Percentiles rank a stretch among this genome's conserved stretches.
phyloP scores from a whole-genome alignment of 2,888 invertebrate species.

The Blastobasis adustella region DNA sequence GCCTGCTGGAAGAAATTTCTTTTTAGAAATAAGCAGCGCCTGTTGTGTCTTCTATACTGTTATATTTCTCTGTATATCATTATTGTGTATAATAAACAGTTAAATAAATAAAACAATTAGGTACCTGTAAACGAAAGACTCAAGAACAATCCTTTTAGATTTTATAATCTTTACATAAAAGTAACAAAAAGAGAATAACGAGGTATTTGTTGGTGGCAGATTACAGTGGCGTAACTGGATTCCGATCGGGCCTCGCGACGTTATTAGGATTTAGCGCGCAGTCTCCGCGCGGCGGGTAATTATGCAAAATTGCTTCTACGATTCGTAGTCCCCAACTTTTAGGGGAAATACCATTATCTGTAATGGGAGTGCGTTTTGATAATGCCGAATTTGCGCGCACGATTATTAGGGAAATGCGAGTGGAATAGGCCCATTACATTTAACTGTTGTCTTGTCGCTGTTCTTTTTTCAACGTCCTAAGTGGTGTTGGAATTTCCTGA shows the following conservation, averaged over 20 bases:
- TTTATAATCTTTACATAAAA: conserved; percentile 13
- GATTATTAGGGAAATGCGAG: conserved; percentile 53
- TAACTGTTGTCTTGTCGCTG: conserved; percentile 43
- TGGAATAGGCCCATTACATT: conserved; percentile 40
- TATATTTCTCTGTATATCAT: too few species aligned
- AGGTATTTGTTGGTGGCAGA: conserved; percentile 54
- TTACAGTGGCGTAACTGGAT: conserved; percentile 63
- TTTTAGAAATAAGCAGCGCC: too few species aligned
- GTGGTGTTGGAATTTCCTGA: conserved; percentile 12
- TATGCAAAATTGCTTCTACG: conserved; percentile 72
- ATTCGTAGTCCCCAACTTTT: conserved; percentile 67
- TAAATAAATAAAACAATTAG: too few species aligned
- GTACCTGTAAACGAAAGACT: too few species aligned
- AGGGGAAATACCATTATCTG: conserved; percentile 66
- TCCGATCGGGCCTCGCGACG: conserved; percentile 58
- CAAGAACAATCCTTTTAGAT: too few species aligned
- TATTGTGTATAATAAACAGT: too few species aligned
- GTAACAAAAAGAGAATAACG: conserved; percentile 34
- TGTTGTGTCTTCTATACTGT: too few species aligned
- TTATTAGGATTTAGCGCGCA: conserved; percentile 67
- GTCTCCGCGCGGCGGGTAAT: conserved; percentile 55
- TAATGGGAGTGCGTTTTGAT: conserved; percentile 70
- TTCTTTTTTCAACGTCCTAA: conserved; percentile 19
- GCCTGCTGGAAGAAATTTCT: too few species aligned
- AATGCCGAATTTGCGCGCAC: conserved; percentile 64